Evolutionary conservation across 2,113 vertebrate genomes (phyloP), one percentile per base, ranked within the genome.

Genomic region (Parotia lawesii): DNA sequence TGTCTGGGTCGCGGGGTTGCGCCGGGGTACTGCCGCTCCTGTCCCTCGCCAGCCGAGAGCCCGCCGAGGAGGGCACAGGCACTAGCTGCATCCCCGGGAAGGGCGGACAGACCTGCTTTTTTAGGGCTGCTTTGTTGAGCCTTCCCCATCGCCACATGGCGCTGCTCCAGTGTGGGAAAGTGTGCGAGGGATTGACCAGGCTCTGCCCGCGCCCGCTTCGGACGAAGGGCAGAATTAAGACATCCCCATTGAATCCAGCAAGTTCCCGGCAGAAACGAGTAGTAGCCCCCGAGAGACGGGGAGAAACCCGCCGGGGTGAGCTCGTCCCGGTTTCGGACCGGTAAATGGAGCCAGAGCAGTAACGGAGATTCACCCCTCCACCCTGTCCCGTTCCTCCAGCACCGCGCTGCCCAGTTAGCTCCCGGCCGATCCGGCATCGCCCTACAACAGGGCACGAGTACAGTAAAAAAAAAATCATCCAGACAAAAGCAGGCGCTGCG

Each of bases 51-150:
- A 40, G 47, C 33, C 56, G 3, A 31, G 18, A 62, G 16, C 44
- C 64, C 51, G 66, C 85, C 20, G n/a, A 56, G 85, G 48, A 44
- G 70, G 66, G 61, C 70, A 57, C 56, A 2, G 58, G 37, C 65
- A 13, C 31, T 47, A 45, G 61, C 81, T 37, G 35, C 71, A 53
- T 89, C 71, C 79, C 48, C 22, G 14, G 31, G 40, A 75, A 54
- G 35, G 58, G 37, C n/a, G 31, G 51, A 29, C 67, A 71, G 66
- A 86, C 21, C 35, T 15, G 40, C 8, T 53, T 45, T 58, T 89
- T 64, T n/a, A 37, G 69, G 69, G 67, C 69, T 80, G 85, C 75
- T 94, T 94, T 89, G 74, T 93, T 62, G 79, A 94, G 56, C 24
- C 12, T 54, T 85, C 47, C 53, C 54, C 14, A 54, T 61, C 48